phyloP scores from a whole-genome alignment of 2,113 vertebrate species.

The Psettodes erumei region DNA sequence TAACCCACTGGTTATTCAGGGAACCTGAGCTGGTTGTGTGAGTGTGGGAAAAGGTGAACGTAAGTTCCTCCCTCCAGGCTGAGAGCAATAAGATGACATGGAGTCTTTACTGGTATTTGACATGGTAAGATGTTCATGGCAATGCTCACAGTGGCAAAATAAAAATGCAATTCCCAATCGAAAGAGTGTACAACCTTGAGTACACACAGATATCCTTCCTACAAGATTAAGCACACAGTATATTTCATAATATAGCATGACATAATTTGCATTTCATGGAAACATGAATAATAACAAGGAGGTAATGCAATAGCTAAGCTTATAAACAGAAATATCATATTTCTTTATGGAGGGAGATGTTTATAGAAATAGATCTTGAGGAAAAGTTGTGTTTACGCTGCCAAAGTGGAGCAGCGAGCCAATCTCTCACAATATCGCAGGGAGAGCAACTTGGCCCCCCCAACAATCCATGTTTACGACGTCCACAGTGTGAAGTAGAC shows the following conservation, averaged over 20 bases:
- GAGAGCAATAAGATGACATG: neutral
- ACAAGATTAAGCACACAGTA: neutral
- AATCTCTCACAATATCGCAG: conserved; percentile 22
- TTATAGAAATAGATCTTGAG: conserved; percentile 14
- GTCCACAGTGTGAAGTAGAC: conserved; percentile 32
- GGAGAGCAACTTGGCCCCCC: conserved; percentile 29
- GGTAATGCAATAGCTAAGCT: conserved; percentile 12
- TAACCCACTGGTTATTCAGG: conserved; percentile 44
- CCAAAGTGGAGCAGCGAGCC: conserved; percentile 8
- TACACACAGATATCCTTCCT: neutral
- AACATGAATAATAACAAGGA: too few relatives aligned
- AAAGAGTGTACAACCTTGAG: neutral
- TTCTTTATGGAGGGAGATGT: conserved; percentile 18
- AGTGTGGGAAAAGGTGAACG: conserved; percentile 23
- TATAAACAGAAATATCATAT: conserved; percentile 14
- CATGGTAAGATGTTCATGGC: neutral
- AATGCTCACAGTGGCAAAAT: conserved; percentile 13
- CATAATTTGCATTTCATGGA: conserved; percentile 15
- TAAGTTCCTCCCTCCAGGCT: conserved; percentile 28
- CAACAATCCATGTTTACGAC: conserved; percentile 48
- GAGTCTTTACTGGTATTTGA: conserved; percentile 24
- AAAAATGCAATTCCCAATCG: neutral
- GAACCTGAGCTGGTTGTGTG: conserved; percentile 45
- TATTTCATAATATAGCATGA: neutral
- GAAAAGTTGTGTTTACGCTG: conserved; percentile 46